Evolutionary conservation across 1,140 invertebrate species (phyloP).

Genomic region (honey bee (Apis mellifera)): Amel_HAv3.1 CM009946.2:3904001-3904500

Average conservation of each 20-base stretch:
- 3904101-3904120: not conserved
- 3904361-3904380: conserved; percentile 33
- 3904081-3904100: not conserved
- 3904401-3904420: conserved; percentile 38
- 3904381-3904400: conserved; percentile 45
- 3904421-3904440: conserved; percentile 44
- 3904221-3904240: too few relatives aligned
- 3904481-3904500: conserved; percentile 13
- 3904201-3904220: too few relatives aligned
- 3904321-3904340: not conserved
- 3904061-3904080: not conserved
- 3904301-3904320: conserved; percentile 36
- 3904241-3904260: too few relatives aligned
- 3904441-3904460: conserved; percentile 40
- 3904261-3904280: too few relatives aligned
- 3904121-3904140: not conserved
- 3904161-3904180: too few relatives aligned
- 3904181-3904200: too few relatives aligned
- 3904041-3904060: not conserved
- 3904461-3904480: conserved; percentile 54
- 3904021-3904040: not conserved
- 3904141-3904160: too few relatives aligned
- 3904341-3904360: not conserved
- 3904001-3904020: conserved; percentile 38
- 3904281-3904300: not conserved